These are phyloP conservation scores for Hafferia zeledoni DNA, from an alignment of 2,797 vertebrate species.

Conservation along the genomic window DNA sequence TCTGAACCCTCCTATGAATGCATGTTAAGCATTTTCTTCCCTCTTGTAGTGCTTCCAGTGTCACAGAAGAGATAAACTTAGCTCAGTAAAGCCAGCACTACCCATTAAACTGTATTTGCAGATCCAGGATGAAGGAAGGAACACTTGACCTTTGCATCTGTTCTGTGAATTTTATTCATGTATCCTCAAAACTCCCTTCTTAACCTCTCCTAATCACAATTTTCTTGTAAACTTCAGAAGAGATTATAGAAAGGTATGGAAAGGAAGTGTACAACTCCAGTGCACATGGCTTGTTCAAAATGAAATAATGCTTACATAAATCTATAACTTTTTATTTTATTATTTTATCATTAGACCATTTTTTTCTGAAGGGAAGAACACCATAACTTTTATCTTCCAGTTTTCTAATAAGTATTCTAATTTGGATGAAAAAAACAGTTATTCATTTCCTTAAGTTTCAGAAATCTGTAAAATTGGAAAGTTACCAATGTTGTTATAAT, in stretches of 20 bases:
- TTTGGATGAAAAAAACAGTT: neutral
- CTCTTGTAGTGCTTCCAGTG: neutral
- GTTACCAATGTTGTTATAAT: neutral
- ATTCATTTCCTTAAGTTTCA: neutral
- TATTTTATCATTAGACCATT: neutral
- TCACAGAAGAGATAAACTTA: neutral
- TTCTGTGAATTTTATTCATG: neutral
- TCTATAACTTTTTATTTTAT: neutral
- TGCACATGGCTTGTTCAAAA: neutral
- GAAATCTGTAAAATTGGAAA: neutral
- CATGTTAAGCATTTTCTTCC: neutral
- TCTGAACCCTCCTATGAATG: neutral
- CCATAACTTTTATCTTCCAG: neutral
- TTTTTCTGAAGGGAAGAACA: neutral
- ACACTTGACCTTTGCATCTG: neutral
- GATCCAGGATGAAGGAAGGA: neutral
- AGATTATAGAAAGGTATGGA: neutral
- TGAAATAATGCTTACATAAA: neutral
- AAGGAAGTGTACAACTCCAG: fast-evolving
- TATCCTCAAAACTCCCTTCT: neutral
- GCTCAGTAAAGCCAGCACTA: neutral
- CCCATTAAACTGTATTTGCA: neutral
- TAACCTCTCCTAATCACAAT: neutral
- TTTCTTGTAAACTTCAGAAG: neutral
- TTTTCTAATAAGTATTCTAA: neutral